Evolutionary conservation across 2,888 invertebrate species (phyloP).

Genomic region (Sphaerophoria taeniata): DNA sequence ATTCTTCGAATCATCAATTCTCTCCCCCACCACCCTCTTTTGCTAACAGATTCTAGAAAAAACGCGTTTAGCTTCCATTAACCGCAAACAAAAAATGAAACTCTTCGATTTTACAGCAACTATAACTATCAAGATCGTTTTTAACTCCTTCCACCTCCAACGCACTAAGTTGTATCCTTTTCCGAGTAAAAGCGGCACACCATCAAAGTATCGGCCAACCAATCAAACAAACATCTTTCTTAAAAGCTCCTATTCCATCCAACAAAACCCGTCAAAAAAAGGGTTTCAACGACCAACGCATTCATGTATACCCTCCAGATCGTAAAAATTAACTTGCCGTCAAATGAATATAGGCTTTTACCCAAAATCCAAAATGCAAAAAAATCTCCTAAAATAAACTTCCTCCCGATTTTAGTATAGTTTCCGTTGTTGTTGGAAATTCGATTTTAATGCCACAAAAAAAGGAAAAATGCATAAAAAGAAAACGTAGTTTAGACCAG

Average conservation of each 20-base stretch:
- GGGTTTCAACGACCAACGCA: neutral
- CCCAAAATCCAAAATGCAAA: slow-evolving; percentile 6
- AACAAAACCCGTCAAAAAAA: slow-evolving; percentile 3
- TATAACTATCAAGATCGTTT: neutral
- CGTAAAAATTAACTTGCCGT: slow-evolving; percentile 66
- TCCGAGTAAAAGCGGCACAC: neutral
- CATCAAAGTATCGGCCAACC: slow-evolving; percentile 6
- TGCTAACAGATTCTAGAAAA: neutral
- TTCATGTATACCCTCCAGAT: slow-evolving; percentile 14
- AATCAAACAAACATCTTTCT: slow-evolving; percentile 38
- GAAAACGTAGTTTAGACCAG: slow-evolving; percentile 6
- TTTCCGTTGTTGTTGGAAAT: neutral
- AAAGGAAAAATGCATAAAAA: slow-evolving; percentile 2
- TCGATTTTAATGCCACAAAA: slow-evolving; percentile 8
- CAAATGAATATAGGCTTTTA: slow-evolving; percentile 58
- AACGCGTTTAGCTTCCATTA: slow-evolving; percentile 4
- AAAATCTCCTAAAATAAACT: slow-evolving; percentile 1
- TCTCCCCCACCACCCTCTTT: neutral
- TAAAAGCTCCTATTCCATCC: slow-evolving; percentile 1
- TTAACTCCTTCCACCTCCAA: neutral
- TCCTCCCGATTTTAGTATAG: slow-evolving; percentile 16
- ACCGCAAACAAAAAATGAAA: slow-evolving; percentile 3
- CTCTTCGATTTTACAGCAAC: neutral
- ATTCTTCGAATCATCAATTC: slow-evolving; percentile 3
- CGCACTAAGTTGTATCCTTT: neutral